phyloP scores from a whole-genome alignment of 2,113 vertebrate species.

The Coracopsis vasa region DNA sequence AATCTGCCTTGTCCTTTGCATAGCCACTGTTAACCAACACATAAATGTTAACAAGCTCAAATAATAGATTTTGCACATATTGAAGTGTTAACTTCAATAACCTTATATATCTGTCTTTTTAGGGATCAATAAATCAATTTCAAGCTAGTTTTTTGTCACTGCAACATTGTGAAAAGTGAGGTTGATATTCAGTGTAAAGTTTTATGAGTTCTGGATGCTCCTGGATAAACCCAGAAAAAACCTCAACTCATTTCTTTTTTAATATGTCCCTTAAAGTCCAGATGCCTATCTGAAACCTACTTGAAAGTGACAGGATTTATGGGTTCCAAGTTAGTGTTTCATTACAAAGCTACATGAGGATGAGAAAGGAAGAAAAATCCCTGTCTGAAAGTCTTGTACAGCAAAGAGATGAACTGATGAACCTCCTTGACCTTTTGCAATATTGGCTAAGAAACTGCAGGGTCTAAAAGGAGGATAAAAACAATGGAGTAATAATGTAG shows the following conservation, averaged over 20 bases:
- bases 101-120: constrained; percentile 26
- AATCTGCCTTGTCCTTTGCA: neutral
- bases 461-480: neutral
- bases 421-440: neutral
- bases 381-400: neutral
- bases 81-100: constrained; percentile 15
- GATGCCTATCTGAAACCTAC: neutral
- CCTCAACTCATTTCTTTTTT: neutral
- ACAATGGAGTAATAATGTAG: neutral
- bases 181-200: constrained; percentile 10
- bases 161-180: neutral
- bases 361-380: neutral
- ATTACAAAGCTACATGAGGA: neutral
- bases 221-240: constrained; percentile 3
- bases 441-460: neutral
- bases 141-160: neutral
- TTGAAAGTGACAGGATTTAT: constrained; percentile 21
- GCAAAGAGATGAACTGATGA: neutral
- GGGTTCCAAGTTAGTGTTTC: neutral
- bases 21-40: neutral
- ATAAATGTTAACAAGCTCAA: neutral
- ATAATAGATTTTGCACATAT: constrained; percentile 22
- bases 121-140: constrained; percentile 35
- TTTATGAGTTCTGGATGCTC: neutral
- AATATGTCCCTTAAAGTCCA: neutral